Evolutionary conservation across 2,797 vertebrate species (phyloP).

Genomic region (Chaenodraco wilsoni): DNA sequence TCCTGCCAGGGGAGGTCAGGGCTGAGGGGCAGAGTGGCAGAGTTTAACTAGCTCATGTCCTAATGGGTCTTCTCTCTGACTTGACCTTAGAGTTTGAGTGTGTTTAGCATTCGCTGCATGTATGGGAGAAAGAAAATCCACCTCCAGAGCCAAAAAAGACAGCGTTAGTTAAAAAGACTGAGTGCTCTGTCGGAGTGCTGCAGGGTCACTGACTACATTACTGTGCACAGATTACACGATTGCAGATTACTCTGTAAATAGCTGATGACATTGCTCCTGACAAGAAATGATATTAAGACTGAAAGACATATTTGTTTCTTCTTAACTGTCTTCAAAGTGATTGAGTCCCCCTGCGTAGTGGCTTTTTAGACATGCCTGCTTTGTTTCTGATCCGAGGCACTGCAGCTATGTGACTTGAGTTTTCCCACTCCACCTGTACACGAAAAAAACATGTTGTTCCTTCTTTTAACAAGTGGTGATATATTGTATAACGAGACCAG

Average conservation of each 20-base stretch:
- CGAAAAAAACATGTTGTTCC: conserved; percentile 27
- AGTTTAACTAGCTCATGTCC: conserved; percentile 70
- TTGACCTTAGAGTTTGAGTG: conserved; percentile 46
- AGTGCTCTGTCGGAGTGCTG: conserved; percentile 19
- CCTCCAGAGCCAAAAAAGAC: conserved; percentile 40
- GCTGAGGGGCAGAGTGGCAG: conserved; percentile 42
- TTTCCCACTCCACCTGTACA: conserved; percentile 49
- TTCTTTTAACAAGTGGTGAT: conserved; percentile 42
- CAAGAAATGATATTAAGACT: conserved; percentile 33
- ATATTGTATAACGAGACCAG: conserved; percentile 54
- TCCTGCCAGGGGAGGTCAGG: conserved; percentile 55
- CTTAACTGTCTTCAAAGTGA: conserved; percentile 22
- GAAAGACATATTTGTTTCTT: conserved; percentile 11
- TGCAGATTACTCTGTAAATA: conserved; percentile 49
- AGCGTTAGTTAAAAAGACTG: conserved; percentile 34
- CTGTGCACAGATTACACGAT: conserved; percentile 36
- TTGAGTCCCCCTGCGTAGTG: conserved; percentile 5
- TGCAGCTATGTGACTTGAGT: conserved; percentile 26
- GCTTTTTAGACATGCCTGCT: conserved; percentile 32
- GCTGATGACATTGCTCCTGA: conserved; percentile 24
- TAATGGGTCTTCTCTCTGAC: conserved; percentile 50
- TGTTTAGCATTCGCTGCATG: conserved; percentile 67
- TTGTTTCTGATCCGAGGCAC: conserved; percentile 34
- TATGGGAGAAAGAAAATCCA: conserved; percentile 35
- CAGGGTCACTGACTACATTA: conserved; percentile 46